Base-by-base conservation (phyloP, 1,140 invertebrate genomes). In the Ceratina japonica region DNA sequence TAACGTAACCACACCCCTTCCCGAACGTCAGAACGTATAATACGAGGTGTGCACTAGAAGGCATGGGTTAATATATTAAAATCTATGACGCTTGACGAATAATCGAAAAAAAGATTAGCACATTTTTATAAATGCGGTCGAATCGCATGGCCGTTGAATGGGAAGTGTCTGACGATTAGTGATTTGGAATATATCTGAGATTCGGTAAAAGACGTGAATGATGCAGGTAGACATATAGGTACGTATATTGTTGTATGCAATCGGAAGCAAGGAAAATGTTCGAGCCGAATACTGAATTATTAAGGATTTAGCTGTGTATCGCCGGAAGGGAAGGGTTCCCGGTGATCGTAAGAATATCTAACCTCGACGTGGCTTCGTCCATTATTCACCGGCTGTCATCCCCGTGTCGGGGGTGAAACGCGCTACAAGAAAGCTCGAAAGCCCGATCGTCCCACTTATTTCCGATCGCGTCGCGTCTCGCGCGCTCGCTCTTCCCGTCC, bases 331-430 rank as follows among this genome's bases (percentile, higher is more conserved):
- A 90, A 89, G 87, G 89, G 87, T 89, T 88, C 87, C 75, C 85
- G 85, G 86, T 88, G 89, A 91, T 90, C 90, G 90, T 90, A 90
- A 91, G 89, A 91, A 91, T 90, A 86, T 86, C 85, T 86, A 86
- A 86, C 87, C 86, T 87, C 86, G 88, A 89, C 87, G 85, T 79
- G 82, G 83, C 62, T 74, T 51, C 82, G 58, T 86, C 74, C 88
- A 91, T 91, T 90, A 91, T 91, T 91, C 87, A 91, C 44, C 51
- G 66, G 78, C 80, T 90, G 90, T 90, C 90, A 91, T 91, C 88
- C 90, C 90, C 83, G 85, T 77, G 77, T 86, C 73, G 75, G 79
- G 79, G 69, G 65, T 82, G 68, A 81, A 76, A 68, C 71, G 80
- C 54, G 81, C 74, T 73, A 70, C 79, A 51, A 82, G 83, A 88